These are phyloP conservation scores for Sigmodon hispidus DNA, from an alignment of 2,113 vertebrate species.

Conservation along the genomic window DNA sequence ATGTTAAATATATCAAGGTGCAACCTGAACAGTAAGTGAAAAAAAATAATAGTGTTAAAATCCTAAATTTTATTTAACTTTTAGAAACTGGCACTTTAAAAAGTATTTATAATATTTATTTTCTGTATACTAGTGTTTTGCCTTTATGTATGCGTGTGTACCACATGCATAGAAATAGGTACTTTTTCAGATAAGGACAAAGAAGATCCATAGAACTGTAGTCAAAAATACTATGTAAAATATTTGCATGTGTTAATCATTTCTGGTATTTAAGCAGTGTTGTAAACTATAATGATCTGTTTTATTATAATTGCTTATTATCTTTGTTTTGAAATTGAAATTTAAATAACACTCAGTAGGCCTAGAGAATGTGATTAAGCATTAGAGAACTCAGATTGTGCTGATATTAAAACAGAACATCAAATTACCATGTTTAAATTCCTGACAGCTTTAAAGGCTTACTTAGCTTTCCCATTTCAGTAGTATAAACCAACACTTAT, in stretches of 20 bases:
- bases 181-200: conserved; percentile 1
- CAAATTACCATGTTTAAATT: conserved; percentile 7
- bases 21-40: background rate
- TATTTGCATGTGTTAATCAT: background rate
- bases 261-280: background rate
- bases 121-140: background rate
- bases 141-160: background rate
- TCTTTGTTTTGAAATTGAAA: conserved; percentile 13
- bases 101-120: background rate
- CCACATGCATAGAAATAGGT: background rate
- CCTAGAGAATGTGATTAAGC: background rate
- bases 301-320: background rate
- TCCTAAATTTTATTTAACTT: background rate
- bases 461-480: background rate
- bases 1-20: background rate
- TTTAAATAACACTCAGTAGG: background rate
- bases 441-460: background rate
- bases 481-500: background rate
- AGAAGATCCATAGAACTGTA: background rate
- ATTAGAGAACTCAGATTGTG: background rate
- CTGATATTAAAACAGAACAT: background rate
- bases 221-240: conserved; percentile 11
- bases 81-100: background rate
- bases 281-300: background rate
- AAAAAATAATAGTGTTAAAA: too few relatives aligned